Conservation (phyloP, 1,140 invertebrate genomes). For the Cydia splendana region DNA sequence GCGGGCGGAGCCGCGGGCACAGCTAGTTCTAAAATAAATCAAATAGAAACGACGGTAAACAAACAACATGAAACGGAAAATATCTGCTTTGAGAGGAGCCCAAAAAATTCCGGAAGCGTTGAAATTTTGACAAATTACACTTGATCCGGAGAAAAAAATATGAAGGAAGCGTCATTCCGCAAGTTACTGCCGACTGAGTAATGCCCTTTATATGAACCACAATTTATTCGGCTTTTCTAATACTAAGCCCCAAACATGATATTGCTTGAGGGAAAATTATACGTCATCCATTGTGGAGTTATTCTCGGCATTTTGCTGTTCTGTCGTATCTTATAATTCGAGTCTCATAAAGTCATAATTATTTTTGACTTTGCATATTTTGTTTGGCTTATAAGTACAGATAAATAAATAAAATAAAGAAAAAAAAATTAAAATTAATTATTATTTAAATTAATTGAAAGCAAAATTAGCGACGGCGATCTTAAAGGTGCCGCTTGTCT, state of each 20-base stretch:
- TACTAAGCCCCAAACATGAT: conserved; percentile 17
- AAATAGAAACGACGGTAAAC: too few species aligned
- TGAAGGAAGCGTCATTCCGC: conserved; percentile 15
- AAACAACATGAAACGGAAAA: too few species aligned
- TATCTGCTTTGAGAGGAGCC: too few species aligned
- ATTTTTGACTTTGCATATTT: too few species aligned
- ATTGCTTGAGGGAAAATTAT: conserved; percentile 13
- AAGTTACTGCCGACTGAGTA: conserved; percentile 5
- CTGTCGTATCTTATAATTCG: neutral
- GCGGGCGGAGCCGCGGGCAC: too few species aligned
- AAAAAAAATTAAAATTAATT: too few species aligned
- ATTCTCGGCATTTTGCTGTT: neutral
- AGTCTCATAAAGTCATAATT: neutral
- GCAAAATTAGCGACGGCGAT: too few species aligned
- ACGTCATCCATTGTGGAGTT: conserved; percentile 11
- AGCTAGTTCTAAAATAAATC: too few species aligned
- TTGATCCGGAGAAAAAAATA: conserved; percentile 15
- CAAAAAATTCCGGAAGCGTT: neutral
- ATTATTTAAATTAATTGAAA: too few species aligned
- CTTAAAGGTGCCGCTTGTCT: too few species aligned
- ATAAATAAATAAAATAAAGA: too few species aligned
- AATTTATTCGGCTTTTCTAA: conserved; percentile 27
- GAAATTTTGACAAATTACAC: conserved; percentile 19
- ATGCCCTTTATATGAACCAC: conserved; percentile 24
- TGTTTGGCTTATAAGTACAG: too few species aligned